Evolutionary conservation across 1,140 invertebrate genomes (phyloP).

Genomic region (Metopolophium dirhodum): DNA sequence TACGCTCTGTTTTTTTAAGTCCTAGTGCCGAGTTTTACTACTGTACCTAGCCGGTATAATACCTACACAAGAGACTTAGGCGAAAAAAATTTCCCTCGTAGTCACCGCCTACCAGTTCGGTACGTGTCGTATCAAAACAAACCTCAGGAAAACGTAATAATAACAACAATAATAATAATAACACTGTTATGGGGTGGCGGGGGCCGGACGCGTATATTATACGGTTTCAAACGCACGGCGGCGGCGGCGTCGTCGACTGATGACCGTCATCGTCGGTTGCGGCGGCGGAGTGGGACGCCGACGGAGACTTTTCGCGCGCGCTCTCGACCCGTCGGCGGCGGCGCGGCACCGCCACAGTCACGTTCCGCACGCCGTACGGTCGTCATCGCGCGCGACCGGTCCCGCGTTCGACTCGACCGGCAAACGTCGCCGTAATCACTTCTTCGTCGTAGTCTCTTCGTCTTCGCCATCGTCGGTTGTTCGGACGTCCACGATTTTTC

Average conservation of each 20-base stretch:
- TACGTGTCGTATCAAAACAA: not conserved
- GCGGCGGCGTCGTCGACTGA: not conserved
- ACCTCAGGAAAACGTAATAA: not conserved
- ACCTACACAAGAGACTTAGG: not conserved
- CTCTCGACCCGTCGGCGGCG: slow-evolving; percentile 8
- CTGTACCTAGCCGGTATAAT: not conserved
- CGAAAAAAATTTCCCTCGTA: not conserved
- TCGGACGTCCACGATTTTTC: not conserved
- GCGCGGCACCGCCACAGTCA: not conserved
- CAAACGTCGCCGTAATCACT: not conserved
- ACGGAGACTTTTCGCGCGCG: slow-evolving; percentile 37
- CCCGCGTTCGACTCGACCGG: not conserved
- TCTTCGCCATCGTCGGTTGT: not conserved
- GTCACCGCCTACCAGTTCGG: not conserved
- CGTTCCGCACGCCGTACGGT: slow-evolving; percentile 22
- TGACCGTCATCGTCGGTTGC: not conserved
- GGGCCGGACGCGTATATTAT: not conserved
- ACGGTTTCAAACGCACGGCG: not conserved
- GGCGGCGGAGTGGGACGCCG: not conserved
- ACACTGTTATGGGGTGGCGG: not conserved
- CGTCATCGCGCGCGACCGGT: slow-evolving; percentile 5
- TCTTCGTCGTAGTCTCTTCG: not conserved
- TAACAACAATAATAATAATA: not conserved
- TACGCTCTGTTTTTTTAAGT: not conserved
- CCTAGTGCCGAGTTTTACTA: not conserved